Evolutionary conservation across 2,888 invertebrate species (phyloP).

Genomic region (Rotaria socialis): DNA sequence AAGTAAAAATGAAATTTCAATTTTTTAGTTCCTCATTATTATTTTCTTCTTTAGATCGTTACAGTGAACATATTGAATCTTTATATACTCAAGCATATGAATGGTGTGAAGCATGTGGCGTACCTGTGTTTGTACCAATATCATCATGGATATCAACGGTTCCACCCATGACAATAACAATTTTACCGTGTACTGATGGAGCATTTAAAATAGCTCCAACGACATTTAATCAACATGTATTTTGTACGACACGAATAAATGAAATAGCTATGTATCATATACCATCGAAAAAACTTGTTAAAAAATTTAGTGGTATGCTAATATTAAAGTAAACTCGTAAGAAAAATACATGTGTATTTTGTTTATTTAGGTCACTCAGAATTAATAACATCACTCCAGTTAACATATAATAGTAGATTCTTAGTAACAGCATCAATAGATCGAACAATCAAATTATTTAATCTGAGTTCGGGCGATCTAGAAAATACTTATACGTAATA

Average conservation of each 20-base stretch:
- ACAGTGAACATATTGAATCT: slow-evolving; percentile 62
- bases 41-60: slow-evolving; percentile 52
- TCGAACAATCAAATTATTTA: slow-evolving; percentile 77
- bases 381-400: slow-evolving; percentile 73
- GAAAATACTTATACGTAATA: slow-evolving; percentile 65
- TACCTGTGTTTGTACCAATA: slow-evolving; percentile 78
- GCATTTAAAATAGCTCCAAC: slow-evolving; percentile 51
- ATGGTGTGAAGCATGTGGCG: slow-evolving; percentile 84
- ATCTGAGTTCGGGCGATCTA: slow-evolving; percentile 67
- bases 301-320: slow-evolving; percentile 74
- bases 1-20: slow-evolving; percentile 50
- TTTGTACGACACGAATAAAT: slow-evolving; percentile 51
- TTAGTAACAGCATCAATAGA: slow-evolving; percentile 81
- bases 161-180: slow-evolving; percentile 52
- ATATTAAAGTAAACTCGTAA: no score
- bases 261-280: slow-evolving; percentile 57
- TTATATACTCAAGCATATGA: slow-evolving; percentile 82
- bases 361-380: slow-evolving; percentile 70
- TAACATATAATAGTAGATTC: slow-evolving; percentile 74
- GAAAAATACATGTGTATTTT: no score
- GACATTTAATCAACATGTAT: slow-evolving; percentile 55
- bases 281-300: slow-evolving; percentile 72
- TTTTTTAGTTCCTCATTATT: not conserved
- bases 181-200: slow-evolving; percentile 51
- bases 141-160: slow-evolving; percentile 73